These are phyloP conservation scores for Chirona hameri DNA, from an alignment of 2,888 invertebrate genomes.

Conservation along the genomic window DNA sequence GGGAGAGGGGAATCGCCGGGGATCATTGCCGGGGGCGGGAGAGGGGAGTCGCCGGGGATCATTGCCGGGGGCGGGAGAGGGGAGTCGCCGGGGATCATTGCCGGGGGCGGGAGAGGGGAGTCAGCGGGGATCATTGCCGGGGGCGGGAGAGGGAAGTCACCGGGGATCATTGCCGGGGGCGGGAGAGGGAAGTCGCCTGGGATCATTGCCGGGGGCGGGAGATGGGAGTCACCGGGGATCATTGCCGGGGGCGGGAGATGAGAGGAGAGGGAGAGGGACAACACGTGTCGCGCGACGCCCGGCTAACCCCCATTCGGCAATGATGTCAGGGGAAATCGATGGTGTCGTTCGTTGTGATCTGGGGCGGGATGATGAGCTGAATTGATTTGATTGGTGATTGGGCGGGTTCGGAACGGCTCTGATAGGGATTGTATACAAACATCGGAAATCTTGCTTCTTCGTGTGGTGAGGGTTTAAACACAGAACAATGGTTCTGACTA, in stretches of 20 bases:
- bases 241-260: neutral
- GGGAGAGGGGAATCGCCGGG: neutral
- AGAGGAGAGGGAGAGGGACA: neutral
- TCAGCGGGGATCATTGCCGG: neutral
- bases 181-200: neutral
- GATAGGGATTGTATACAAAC: no score
- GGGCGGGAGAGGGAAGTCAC: neutral
- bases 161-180: neutral
- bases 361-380: no score
- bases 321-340: no score
- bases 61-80: neutral
- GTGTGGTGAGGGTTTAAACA: no score
- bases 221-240: neutral
- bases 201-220: neutral
- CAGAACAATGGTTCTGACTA: no score
- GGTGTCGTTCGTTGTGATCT: no score
- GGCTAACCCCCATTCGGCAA: neutral
- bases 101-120: neutral
- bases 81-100: neutral
- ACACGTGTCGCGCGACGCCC: neutral
- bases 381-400: no score
- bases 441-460: no score
- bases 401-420: no score
- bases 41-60: neutral
- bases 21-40: neutral